Percentiles rank a stretch among this genome's conserved stretches.
These are phyloP conservation scores for Rhinella marina DNA, from an alignment of 2,797 vertebrate species.

Conservation along the genomic window DNA sequence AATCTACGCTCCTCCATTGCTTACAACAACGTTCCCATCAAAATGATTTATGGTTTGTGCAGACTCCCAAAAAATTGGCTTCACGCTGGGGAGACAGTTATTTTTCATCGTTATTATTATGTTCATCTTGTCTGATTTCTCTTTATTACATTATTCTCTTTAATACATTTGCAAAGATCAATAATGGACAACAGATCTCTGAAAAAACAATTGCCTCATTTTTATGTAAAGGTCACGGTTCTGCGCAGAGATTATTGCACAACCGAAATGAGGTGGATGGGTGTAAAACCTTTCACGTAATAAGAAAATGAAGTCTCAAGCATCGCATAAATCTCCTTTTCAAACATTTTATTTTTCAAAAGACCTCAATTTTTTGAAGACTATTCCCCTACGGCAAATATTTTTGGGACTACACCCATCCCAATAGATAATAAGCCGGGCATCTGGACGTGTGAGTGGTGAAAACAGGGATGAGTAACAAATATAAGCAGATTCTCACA, in stretches of 20 bases:
- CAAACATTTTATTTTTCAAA: not conserved
- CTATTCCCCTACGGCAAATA: not conserved
- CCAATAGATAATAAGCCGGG: not conserved
- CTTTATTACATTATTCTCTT: not conserved
- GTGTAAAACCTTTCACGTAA: constrained; percentile 26
- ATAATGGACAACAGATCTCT: constrained; percentile 48
- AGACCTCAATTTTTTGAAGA: not conserved
- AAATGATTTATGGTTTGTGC: constrained; percentile 37
- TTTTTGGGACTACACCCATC: constrained; percentile 29
- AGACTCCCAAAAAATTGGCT: constrained; percentile 47
- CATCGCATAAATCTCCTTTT: constrained; percentile 4
- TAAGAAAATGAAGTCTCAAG: not conserved
- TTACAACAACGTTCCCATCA: not conserved
- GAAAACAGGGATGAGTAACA: constrained; percentile 33
- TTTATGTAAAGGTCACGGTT: constrained; percentile 37
- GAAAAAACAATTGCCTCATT: constrained; percentile 24
- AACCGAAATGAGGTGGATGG: constrained; percentile 18
- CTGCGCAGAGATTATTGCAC: not conserved
- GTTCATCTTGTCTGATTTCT: not conserved
- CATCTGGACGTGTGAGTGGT: constrained; percentile 23
- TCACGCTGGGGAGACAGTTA: not conserved
- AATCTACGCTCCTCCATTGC: not conserved
- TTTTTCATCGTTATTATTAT: not conserved
- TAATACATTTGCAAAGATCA: not conserved
- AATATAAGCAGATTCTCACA: not conserved